A percentile compares a stretch with the other conserved stretches of the same genome.
Evolutionary conservation across 92 coral and sea anemone genomes (phyloP).

Genomic region (Porites rus): DNA sequence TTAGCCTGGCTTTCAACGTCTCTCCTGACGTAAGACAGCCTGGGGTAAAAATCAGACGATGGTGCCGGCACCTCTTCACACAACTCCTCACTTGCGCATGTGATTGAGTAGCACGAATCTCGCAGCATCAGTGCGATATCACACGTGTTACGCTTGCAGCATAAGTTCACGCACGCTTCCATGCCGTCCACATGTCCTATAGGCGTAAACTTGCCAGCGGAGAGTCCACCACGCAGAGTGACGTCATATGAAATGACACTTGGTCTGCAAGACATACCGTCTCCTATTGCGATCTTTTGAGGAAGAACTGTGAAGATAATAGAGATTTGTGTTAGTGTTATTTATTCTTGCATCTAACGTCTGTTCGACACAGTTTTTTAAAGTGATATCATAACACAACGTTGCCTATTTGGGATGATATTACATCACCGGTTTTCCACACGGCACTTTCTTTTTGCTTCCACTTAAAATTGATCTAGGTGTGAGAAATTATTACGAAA

Average conservation of each 20-base stretch:
- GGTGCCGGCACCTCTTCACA: conserved; percentile 95
- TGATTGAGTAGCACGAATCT: conserved; percentile 88
- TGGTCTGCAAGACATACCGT: conserved; percentile 81
- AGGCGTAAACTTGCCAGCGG: conserved; percentile 92
- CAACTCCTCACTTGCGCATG: conserved; percentile 87
- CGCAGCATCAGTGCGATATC: conserved; percentile 97
- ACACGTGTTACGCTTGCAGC: conserved; percentile 87
- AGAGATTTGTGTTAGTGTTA: neutral
- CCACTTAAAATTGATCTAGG: no score
- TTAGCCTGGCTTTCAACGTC: conserved; percentile 56
- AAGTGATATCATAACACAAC: no score
- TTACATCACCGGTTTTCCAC: no score
- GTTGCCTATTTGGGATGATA: no score
- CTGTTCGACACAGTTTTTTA: no score
- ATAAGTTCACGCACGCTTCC: conserved; percentile 87
- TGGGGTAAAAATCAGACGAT: conserved; percentile 82
- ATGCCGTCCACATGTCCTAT: conserved; percentile 94
- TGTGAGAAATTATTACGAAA: no score
- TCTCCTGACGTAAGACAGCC: conserved; percentile 90
- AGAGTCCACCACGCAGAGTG: conserved; percentile 92
- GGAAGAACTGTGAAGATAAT: conserved; percentile 71
- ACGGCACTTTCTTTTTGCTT: no score
- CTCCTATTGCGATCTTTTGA: conserved; percentile 69
- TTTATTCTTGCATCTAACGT: no score
- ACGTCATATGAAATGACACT: conserved; percentile 98